A percentile compares a stretch with the other conserved stretches of the same genome.
These are phyloP conservation scores for Dreissena polymorpha DNA, from an alignment of 1,140 invertebrate genomes.

Conservation along the genomic window DNA sequence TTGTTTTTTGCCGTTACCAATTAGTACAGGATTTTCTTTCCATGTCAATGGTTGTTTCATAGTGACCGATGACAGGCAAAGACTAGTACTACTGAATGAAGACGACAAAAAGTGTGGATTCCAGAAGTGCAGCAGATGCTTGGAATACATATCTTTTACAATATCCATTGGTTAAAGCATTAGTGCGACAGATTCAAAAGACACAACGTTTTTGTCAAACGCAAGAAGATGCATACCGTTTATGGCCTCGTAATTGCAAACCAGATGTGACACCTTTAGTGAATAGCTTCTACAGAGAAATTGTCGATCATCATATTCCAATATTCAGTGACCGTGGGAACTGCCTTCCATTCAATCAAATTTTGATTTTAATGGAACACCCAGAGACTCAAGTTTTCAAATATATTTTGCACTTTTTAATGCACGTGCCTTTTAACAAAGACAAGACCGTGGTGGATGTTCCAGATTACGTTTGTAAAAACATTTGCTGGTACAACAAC, in stretches of 20 bases:
- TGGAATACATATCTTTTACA: conserved; percentile 34
- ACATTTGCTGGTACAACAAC: neutral
- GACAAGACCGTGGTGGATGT: conserved; percentile 3
- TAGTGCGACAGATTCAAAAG: neutral
- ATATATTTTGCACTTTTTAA: conserved; percentile 10
- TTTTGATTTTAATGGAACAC: conserved; percentile 18
- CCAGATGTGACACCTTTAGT: neutral
- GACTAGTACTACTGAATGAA: conserved; percentile 44
- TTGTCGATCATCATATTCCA: neutral
- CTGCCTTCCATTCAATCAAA: conserved; percentile 19
- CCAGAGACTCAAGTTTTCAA: neutral
- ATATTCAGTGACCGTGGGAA: neutral
- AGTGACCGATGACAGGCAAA: conserved; percentile 60
- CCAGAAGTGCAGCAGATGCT: neutral
- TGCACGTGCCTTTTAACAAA: neutral
- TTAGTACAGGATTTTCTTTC: conserved; percentile 60
- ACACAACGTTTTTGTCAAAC: neutral
- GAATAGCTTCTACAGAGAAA: neutral
- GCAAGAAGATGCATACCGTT: neutral
- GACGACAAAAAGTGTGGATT: conserved; percentile 56
- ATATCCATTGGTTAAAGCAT: conserved; percentile 21
- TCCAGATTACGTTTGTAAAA: neutral
- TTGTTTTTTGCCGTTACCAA: conserved; percentile 68
- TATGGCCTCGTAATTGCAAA: conserved; percentile 28
- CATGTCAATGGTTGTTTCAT: conserved; percentile 70